These are phyloP conservation scores for Chelidonichthys spinosus DNA, from an alignment of 2,797 vertebrate genomes.

Conservation along the genomic window DNA sequence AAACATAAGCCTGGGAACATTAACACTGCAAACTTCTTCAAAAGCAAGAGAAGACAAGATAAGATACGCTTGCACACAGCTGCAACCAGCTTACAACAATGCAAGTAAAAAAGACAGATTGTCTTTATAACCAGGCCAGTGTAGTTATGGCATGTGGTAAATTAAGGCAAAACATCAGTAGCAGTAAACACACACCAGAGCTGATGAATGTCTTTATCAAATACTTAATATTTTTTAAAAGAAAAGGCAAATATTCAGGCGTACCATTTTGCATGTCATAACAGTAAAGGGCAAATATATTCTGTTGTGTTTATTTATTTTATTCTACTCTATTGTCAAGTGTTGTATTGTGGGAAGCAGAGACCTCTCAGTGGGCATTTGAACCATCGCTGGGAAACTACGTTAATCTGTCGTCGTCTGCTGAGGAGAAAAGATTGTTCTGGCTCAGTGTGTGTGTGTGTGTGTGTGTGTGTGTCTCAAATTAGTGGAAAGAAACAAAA, in stretches of 20 bases:
- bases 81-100: too few relatives aligned
- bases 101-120: too few relatives aligned
- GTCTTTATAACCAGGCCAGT: too few relatives aligned
- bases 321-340: background rate
- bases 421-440: background rate
- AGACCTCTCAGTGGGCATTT: constrained; percentile 22
- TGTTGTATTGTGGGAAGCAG: constrained; percentile 8
- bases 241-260: background rate
- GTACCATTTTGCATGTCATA: background rate
- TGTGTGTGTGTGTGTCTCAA: constrained; percentile 2
- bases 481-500: constrained; percentile 31
- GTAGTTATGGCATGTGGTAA: too few relatives aligned
- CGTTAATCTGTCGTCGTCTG: constrained; percentile 32
- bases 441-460: constrained; percentile 7
- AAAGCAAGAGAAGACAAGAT: too few relatives aligned
- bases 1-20: background rate
- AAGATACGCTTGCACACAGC: too few relatives aligned
- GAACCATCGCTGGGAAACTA: constrained; percentile 15
- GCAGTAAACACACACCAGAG: too few relatives aligned
- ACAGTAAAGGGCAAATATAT: background rate
- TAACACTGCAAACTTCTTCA: too few relatives aligned
- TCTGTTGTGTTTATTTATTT: background rate
- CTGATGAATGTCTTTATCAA: too few relatives aligned
- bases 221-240: too few relatives aligned
- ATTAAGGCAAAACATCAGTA: too few relatives aligned